Evolutionary conservation across 2,888 invertebrate species (phyloP), one percentile per base, ranked within the genome.

Genomic region (Tineola bisselliella): DNA sequence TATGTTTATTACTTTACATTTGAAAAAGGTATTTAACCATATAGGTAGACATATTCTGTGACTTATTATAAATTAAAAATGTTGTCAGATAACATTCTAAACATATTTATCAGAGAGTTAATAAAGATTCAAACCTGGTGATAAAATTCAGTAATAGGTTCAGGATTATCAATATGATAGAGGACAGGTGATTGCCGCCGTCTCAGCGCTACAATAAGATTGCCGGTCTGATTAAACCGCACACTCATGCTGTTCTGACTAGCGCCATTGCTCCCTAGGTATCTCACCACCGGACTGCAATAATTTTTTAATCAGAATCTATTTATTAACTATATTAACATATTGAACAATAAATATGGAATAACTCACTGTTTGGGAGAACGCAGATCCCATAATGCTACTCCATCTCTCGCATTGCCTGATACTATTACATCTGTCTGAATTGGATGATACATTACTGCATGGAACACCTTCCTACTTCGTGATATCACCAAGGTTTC

Each of bases 401-500:
- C 92, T 0, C 97, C 97, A 70, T 96, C 94, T 67, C 93, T 92
- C 1, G 95, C 93, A 82, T 97, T 97, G 0, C 97, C 97, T 6
- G 96, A 95, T 12, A 94, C 94, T 63, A 98, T 76, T 67, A 93
- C 90, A 68, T 92, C 89, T 0, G 93, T 89, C 71, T 96, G 95
- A 19, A 90, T 84, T 0, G 97, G 97, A 81, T 97, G 96, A 79
- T 94, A 97, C 91, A 94, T 94, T 43, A 97, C 97, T n/a, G 96
- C 94, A 80, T 97, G 97, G 84, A 96, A 97, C n/a, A 96, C 77
- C 64, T 83, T 86, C n/a, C 86, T 73, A 66, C 86, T 86, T 61
- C 87, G 82, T 0, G 84, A 76, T 72, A 88, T 78, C 61, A 87
- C 82, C 68, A 87, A 63, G 0, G 83, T 84, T 73, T 92, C 92